Conservation (phyloP, 2,113 vertebrate species). For the human (Homo sapiens) region DNA sequence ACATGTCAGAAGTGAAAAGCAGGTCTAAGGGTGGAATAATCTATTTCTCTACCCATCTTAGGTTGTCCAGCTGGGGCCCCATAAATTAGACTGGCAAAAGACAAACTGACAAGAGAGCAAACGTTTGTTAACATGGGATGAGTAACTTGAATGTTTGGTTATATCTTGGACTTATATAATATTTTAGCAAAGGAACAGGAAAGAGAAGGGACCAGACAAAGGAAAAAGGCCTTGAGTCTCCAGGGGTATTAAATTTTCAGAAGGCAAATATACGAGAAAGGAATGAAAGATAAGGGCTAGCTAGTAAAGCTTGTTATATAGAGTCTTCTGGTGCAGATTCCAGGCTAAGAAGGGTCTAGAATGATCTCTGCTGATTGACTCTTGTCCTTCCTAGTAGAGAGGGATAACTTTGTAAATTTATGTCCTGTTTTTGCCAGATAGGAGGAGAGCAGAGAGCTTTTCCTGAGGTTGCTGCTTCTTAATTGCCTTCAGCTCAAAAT, state of each 20-base stretch:
- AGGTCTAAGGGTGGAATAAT: neutral
- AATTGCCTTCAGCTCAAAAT: neutral
- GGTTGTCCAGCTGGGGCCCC: neutral
- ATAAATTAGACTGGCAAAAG: neutral
- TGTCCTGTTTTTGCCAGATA: neutral
- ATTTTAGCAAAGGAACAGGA: neutral
- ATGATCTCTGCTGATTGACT: neutral
- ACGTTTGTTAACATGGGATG: neutral
- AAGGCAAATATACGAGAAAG: neutral
- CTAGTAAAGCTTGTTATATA: neutral
- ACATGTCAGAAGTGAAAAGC: neutral
- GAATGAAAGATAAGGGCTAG: neutral
- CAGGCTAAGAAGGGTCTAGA: neutral
- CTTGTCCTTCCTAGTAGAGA: neutral
- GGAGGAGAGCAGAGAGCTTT: neutral
- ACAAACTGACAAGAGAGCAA: neutral
- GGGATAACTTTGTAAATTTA: too few relatives aligned
- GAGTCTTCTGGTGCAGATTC: neutral
- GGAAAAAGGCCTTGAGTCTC: neutral
- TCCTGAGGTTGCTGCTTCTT: neutral
- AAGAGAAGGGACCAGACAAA: neutral
- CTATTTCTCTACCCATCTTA: neutral
- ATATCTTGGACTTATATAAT: neutral
- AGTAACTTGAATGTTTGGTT: neutral
- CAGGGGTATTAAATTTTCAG: too few relatives aligned